A percentile compares a stretch with the other conserved stretches of the same genome.
Evolutionary conservation across 2,797 vertebrate species (phyloP).

Genomic region (Jordanella pulchra): DNA sequence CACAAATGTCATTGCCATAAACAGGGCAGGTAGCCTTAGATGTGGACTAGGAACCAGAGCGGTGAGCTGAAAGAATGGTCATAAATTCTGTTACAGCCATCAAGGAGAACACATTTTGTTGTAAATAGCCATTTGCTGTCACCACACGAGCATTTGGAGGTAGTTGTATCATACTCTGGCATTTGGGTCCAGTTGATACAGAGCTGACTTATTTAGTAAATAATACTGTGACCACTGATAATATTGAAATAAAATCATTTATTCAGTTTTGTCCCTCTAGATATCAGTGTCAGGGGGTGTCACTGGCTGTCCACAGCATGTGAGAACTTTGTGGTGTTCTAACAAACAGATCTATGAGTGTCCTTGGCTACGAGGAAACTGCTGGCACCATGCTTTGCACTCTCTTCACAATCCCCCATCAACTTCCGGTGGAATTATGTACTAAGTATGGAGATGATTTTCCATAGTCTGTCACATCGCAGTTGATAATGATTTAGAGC

Average conservation of each 20-base stretch:
- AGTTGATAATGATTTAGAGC: no score
- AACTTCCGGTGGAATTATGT: no score
- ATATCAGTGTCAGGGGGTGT: background rate
- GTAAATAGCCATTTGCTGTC: background rate
- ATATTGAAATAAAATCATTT: background rate
- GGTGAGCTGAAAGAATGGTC: slow-evolving; percentile 1
- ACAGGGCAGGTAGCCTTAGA: background rate
- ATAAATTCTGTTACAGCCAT: background rate
- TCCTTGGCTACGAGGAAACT: no score
- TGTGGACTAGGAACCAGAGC: background rate
- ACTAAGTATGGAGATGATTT: no score
- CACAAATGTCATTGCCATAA: background rate
- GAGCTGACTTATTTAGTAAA: background rate
- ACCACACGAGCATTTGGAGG: slow-evolving; percentile 5
- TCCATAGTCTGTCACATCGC: no score
- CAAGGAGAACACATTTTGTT: background rate
- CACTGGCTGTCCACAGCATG: no score
- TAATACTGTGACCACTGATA: slow-evolving; percentile 4
- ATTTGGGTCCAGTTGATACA: background rate
- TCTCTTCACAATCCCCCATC: no score
- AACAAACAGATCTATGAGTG: no score
- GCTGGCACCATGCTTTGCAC: no score
- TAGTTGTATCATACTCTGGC: background rate
- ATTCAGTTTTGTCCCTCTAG: background rate
- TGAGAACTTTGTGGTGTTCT: no score